A percentile compares a stretch with the other conserved stretches of the same genome.
phyloP scores from a whole-genome alignment of 2,888 invertebrate genomes.

The Hipparchia semele region DNA sequence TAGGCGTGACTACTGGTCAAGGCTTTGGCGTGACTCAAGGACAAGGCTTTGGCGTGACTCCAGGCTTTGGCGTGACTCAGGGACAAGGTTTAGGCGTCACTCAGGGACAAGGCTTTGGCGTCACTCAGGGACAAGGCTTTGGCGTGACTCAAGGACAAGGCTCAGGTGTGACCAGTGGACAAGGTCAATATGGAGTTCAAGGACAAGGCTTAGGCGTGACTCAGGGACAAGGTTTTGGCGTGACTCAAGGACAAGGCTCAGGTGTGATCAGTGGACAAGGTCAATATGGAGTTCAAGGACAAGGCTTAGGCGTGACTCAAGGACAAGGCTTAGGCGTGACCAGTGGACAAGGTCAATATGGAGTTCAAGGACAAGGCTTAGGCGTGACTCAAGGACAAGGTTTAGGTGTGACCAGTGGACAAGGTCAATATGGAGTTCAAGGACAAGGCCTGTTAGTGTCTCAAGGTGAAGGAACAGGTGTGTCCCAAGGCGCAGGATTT shows the following conservation, averaged over 20 bases:
- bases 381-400: conserved; percentile 39
- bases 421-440: conserved; percentile 23
- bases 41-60: conserved; percentile 18
- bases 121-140: conserved; percentile 35
- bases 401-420: conserved; percentile 29
- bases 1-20: conserved; percentile 7
- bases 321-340: conserved; percentile 40
- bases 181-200: conserved; percentile 37
- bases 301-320: conserved; percentile 37
- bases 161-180: background rate
- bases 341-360: too few relatives aligned
- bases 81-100: conserved; percentile 16
- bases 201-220: conserved; percentile 36
- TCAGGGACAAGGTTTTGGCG: background rate
- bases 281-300: conserved; percentile 8
- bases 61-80: conserved; percentile 18
- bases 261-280: conserved; percentile 25
- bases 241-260: conserved; percentile 38
- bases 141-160: conserved; percentile 28
- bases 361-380: conserved; percentile 34
- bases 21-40: conserved; percentile 33
- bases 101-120: conserved; percentile 19
- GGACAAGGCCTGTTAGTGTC: conserved; percentile 41
- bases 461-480: conserved; percentile 31
- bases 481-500: conserved; percentile 32